phyloP scores from a whole-genome alignment of 2,113 vertebrate species.

The Glaucidium brasilianum region DNA sequence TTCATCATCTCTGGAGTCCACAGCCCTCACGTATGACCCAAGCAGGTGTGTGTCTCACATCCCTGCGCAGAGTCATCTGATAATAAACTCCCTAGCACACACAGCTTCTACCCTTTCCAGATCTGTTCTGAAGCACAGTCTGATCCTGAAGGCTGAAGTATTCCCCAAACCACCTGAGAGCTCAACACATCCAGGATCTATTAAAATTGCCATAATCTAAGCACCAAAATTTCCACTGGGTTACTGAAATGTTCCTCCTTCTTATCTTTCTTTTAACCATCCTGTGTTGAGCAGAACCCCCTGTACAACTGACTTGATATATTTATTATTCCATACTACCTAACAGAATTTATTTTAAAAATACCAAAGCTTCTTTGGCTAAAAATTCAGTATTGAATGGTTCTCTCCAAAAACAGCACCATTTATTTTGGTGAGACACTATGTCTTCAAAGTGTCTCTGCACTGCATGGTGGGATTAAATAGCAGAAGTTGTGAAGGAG shows the following conservation, averaged over 20 bases:
- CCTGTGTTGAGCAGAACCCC: not conserved
- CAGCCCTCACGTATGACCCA: not conserved
- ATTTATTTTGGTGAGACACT: slow-evolving; percentile 38
- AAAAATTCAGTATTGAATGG: not conserved
- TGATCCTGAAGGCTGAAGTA: not conserved
- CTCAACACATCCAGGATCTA: not conserved
- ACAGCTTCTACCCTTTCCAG: not conserved
- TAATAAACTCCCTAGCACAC: not conserved
- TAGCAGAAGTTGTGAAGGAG: not conserved
- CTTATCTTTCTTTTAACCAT: not conserved
- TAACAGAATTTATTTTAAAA: not conserved
- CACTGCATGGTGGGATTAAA: not conserved
- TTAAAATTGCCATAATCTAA: not conserved
- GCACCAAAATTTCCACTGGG: not conserved
- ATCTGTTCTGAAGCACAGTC: not conserved
- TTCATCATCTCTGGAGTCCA: not conserved
- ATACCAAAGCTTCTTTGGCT: not conserved
- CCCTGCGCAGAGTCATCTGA: not conserved
- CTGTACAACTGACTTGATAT: not conserved
- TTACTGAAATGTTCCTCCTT: not conserved
- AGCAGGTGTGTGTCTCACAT: not conserved
- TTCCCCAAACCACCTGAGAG: not conserved
- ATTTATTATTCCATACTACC: not conserved
- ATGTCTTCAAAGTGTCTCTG: not conserved
- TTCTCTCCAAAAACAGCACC: not conserved